These are phyloP conservation scores for Mimas tiliae DNA, from an alignment of 2,888 invertebrate species.

Conservation along the genomic window DNA sequence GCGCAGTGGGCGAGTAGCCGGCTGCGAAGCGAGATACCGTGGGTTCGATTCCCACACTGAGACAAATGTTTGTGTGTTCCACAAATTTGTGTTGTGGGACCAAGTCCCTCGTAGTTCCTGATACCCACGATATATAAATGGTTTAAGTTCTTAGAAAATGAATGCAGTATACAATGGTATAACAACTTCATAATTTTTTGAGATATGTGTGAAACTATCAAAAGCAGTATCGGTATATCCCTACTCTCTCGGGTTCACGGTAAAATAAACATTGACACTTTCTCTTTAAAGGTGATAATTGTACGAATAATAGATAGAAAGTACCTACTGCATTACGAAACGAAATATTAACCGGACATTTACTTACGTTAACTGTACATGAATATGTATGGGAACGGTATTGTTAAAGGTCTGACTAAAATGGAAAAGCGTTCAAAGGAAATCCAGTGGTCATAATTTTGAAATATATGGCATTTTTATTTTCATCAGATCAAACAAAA, in stretches of 20 bases:
- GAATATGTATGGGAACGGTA: neutral
- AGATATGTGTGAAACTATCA: neutral
- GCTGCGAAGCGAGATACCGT: no score
- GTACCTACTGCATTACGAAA: conserved; percentile 7
- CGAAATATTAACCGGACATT: neutral
- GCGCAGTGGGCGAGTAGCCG: no score
- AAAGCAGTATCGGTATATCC: neutral
- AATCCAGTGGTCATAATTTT: neutral
- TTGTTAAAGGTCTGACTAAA: neutral
- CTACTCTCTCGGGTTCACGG: neutral
- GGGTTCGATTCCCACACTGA: no score
- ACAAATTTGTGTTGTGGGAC: no score
- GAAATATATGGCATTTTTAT: no score
- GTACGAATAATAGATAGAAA: conserved; percentile 3
- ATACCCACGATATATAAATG: no score
- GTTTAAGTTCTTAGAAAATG: no score
- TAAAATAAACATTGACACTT: conserved; percentile 25
- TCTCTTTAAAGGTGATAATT: conserved; percentile 25
- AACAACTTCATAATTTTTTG: no score
- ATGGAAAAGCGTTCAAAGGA: neutral
- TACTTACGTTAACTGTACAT: neutral
- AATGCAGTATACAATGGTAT: no score
- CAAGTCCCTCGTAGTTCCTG: no score
- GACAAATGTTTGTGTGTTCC: no score
- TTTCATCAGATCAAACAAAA: no score